A percentile compares a stretch with the other conserved stretches of the same genome.
Conservation (phyloP, 2,888 invertebrate species). For the Heteromyza rotundicornis region DNA sequence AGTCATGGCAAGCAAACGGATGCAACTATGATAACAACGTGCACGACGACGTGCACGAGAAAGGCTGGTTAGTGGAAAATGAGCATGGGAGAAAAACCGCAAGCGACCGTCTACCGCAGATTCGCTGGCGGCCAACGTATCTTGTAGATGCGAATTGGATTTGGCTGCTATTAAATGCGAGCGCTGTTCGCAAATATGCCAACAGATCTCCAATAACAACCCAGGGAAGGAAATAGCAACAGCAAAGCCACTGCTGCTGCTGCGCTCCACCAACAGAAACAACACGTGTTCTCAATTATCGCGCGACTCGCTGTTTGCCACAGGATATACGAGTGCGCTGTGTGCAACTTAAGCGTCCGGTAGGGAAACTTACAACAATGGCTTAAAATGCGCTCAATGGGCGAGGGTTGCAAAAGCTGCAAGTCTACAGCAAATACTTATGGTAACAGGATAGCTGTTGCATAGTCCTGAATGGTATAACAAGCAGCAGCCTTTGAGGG, state of each 20-base stretch:
- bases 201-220: not conserved
- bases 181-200: not conserved
- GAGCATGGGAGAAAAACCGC: not conserved
- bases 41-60: not conserved
- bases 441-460: no score
- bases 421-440: no score
- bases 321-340: not conserved
- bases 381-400: constrained; percentile 9
- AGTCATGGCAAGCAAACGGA: not conserved
- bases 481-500: no score
- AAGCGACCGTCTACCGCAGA: not conserved
- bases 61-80: not conserved
- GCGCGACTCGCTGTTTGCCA: not conserved
- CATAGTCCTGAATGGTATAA: no score
- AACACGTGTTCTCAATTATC: constrained; percentile 11
- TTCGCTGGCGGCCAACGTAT: not conserved
- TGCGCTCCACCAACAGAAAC: not conserved
- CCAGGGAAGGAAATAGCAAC: not conserved
- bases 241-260: not conserved
- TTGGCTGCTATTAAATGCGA: not conserved
- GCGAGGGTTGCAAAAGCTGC: no score
- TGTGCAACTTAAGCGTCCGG: not conserved
- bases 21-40: not conserved
- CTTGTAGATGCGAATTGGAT: not conserved
- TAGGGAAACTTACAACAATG: constrained; percentile 4